Conservation (phyloP, 2,797 vertebrate genomes). For the Chelidonichthys spinosus region DNA sequence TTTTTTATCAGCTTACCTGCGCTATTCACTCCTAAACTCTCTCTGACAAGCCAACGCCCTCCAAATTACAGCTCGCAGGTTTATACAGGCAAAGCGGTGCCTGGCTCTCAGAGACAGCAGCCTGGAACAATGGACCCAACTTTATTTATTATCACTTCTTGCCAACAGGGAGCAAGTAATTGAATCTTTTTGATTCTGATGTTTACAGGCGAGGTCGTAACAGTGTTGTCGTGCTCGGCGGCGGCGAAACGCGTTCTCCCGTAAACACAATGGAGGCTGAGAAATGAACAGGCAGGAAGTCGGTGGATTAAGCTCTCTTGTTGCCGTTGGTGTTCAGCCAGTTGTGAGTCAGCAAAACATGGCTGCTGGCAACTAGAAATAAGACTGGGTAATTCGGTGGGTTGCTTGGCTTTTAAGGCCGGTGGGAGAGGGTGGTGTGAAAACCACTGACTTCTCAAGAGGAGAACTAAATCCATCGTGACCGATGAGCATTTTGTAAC, state of each 20-base stretch:
- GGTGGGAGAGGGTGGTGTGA: conserved; percentile 44
- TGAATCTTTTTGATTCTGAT: conserved; percentile 66
- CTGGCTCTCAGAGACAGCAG: conserved; percentile 53
- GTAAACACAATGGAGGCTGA: conserved; percentile 44
- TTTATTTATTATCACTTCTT: conserved; percentile 62
- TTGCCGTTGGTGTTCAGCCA: conserved; percentile 55
- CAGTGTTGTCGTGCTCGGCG: conserved; percentile 38
- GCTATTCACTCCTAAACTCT: conserved; percentile 50
- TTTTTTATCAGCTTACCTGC: conserved; percentile 65
- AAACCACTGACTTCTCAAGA: conserved; percentile 39
- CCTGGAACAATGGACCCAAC: conserved; percentile 57
- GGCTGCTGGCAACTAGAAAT: conserved; percentile 52
- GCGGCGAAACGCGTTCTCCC: conserved; percentile 41
- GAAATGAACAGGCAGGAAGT: conserved; percentile 46
- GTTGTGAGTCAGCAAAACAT: conserved; percentile 68
- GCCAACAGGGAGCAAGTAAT: conserved; percentile 63
- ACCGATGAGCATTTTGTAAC: conserved; percentile 32
- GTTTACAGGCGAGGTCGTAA: conserved; percentile 68
- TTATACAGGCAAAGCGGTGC: conserved; percentile 62
- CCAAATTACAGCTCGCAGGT: conserved; percentile 69
- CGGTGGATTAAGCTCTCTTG: conserved; percentile 49
- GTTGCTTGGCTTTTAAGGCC: conserved; percentile 38
- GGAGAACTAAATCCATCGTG: conserved; percentile 26
- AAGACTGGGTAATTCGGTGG: conserved; percentile 54
- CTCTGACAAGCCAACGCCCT: conserved; percentile 70